Percentiles rank a stretch among this genome's conserved stretches.
phyloP scores from a whole-genome alignment of 2,113 vertebrate genomes.

The Protomyctophum bolini region DNA sequence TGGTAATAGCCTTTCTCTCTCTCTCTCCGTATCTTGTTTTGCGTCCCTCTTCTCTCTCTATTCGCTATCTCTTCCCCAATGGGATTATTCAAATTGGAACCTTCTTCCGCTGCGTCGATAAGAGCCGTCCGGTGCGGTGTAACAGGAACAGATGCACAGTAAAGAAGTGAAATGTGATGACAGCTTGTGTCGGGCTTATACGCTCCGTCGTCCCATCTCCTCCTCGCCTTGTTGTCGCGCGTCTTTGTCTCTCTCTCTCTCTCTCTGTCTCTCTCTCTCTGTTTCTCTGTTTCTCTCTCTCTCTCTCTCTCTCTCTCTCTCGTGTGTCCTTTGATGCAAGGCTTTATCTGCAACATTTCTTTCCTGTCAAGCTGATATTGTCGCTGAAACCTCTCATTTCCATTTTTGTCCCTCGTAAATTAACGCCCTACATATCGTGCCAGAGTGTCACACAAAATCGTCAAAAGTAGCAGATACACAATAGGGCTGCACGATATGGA shows the following conservation, averaged over 20 bases:
- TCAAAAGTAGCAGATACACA: too few relatives aligned
- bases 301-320: too few relatives aligned
- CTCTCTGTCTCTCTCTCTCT: neutral
- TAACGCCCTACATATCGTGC: too few relatives aligned
- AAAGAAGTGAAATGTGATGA: constrained; percentile 55
- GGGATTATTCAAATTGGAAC: constrained; percentile 70
- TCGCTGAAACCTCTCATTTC: too few relatives aligned
- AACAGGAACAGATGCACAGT: constrained; percentile 42
- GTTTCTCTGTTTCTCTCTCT: neutral
- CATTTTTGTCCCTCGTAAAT: too few relatives aligned
- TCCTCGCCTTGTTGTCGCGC: neutral
- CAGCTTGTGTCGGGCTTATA: constrained; percentile 25
- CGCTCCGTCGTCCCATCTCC: constrained; percentile 31
- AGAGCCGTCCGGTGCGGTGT: constrained; percentile 42
- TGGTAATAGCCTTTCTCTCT: constrained; percentile 62
- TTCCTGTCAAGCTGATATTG: too few relatives aligned
- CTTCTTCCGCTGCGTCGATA: constrained; percentile 55
- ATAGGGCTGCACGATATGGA: too few relatives aligned
- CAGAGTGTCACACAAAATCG: too few relatives aligned
- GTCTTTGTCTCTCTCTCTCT: constrained; percentile 9
- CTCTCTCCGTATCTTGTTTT: constrained; percentile 21
- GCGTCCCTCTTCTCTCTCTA: constrained; percentile 37
- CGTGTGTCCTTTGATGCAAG: too few relatives aligned
- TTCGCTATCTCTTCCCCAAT: constrained; percentile 54
- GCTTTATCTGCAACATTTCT: too few relatives aligned